Base-by-base conservation (phyloP, 1,140 invertebrate species). In the Ceratina japonica region DNA sequence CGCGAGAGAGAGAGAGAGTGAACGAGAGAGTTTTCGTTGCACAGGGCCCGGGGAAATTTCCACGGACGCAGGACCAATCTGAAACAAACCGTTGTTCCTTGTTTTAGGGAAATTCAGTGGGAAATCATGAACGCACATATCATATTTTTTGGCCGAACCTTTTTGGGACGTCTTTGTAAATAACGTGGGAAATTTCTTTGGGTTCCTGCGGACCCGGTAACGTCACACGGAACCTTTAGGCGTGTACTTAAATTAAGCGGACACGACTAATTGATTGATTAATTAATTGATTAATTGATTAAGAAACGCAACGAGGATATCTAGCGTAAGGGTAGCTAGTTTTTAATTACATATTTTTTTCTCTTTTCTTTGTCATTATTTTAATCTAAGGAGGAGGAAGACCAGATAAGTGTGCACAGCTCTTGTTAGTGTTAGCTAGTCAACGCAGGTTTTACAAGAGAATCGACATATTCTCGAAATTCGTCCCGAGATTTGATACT, bases 381-480 rank as follows among this genome's bases (percentile, higher is more conserved):
- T 79, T 80, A 77, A 79, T 24, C 54, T 80, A 83, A 84, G 75
- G 61, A 80, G 62, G 54, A 62, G 37, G 44, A 68, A 56, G 76
- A 63, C 22, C 61, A 79, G 37, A 79, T 54, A 65, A 73, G 27
- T 72, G 64, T 54, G 83, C 69, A 62, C 58, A 71, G 20, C 61
- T 59, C 61, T 61, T 63, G 56, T 87, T 87, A 87, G 74, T 82
- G 71, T 87, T 87, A 87, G 86, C 86, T 87, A 87, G 86, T 87
- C 86, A 87, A 52, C 37, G 64, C 63, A 74, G 37, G 22, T 79
- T 74, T 74, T 79, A 31, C 22, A 74, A 62, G 71, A 51, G 15
- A 75, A 16, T 10, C 37, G 54, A 15, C 31, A 63, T n/a, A n/a
- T 73, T 63, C 15, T 44, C 2, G 15, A 24, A 10, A 56, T 44